Percentiles rank a stretch among this genome's conserved stretches.
phyloP scores from a whole-genome alignment of 1,140 invertebrate species.

The Drosophila murphyi region DNA sequence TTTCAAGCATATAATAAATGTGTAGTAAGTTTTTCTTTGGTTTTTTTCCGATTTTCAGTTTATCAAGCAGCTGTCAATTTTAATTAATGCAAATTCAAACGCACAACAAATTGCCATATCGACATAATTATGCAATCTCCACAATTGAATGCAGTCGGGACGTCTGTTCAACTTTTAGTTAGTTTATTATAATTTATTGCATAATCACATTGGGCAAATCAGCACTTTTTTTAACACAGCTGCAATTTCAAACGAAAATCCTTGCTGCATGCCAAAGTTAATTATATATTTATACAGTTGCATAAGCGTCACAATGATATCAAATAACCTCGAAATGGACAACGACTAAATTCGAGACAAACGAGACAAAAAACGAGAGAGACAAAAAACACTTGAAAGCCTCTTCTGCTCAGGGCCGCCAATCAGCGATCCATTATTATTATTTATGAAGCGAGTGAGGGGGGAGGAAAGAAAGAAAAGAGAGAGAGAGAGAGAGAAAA shows the following conservation, averaged over 20 bases:
- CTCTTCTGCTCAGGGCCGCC: conserved; percentile 49
- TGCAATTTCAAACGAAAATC: conserved; percentile 28
- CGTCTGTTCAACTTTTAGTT: conserved; percentile 32
- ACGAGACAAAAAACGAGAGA: background rate
- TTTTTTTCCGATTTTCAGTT: conserved; percentile 42
- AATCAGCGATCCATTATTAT: conserved; percentile 62
- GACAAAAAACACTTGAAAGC: conserved; percentile 38
- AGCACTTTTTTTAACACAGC: conserved; percentile 11
- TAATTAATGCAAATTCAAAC: conserved; percentile 57
- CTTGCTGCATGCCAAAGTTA: conserved; percentile 24
- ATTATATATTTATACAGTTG: conserved; percentile 18
- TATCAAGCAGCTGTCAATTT: conserved; percentile 62
- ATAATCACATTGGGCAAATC: conserved; percentile 30
- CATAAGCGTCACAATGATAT: conserved; percentile 10
- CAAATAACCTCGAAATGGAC: conserved; percentile 18
- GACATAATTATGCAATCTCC: conserved; percentile 72
- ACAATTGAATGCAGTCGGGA: conserved; percentile 66
- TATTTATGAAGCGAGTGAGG: background rate
- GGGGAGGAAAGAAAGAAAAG: conserved; percentile 8
- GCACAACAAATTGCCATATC: conserved; percentile 63
- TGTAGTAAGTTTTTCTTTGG: conserved; percentile 1
- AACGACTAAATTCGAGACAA: conserved; percentile 33
- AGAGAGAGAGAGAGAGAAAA: conserved; percentile 29
- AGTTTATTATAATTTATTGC: conserved; percentile 25
- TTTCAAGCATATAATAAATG: conserved; percentile 37